Evolutionary conservation across 2,888 invertebrate genomes (phyloP).

Genomic region (Ecliptopera silaceata): DNA sequence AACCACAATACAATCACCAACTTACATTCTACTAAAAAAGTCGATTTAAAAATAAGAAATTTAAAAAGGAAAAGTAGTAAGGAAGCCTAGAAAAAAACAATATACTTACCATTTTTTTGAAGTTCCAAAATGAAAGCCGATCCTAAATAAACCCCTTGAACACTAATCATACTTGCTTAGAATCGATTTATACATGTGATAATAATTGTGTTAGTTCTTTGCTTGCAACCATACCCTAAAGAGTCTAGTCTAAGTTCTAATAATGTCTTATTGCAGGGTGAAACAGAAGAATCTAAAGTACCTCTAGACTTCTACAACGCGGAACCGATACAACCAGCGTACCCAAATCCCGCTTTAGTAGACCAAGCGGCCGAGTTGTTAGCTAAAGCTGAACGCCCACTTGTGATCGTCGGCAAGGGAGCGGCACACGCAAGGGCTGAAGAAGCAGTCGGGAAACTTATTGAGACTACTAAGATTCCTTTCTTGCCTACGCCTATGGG

Average conservation of each 20-base stretch:
- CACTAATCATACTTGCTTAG: too few relatives aligned
- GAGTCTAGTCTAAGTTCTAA: background rate
- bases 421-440: constrained; percentile 93
- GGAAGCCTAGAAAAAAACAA: too few relatives aligned
- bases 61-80: too few relatives aligned
- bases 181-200: too few relatives aligned
- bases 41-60: too few relatives aligned
- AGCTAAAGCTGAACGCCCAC: constrained; percentile 88
- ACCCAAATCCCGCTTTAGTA: constrained; percentile 88
- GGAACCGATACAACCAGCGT: constrained; percentile 85
- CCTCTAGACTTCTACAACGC: constrained; percentile 73
- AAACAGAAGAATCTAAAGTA: constrained; percentile 70
- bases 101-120: too few relatives aligned
- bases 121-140: too few relatives aligned
- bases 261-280: constrained; percentile 49
- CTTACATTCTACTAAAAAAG: too few relatives aligned
- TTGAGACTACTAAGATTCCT: constrained; percentile 89
- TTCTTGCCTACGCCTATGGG: constrained; percentile 98
- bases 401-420: constrained; percentile 96
- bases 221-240: too few relatives aligned
- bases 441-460: constrained; percentile 85
- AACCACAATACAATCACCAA: too few relatives aligned
- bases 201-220: too few relatives aligned
- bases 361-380: constrained; percentile 87
- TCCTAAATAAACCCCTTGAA: too few relatives aligned